Percentiles rank a stretch among this genome's conserved stretches.
Evolutionary conservation across 2,797 vertebrate species (phyloP).

Genomic region (Eulemur mongoz): DNA sequence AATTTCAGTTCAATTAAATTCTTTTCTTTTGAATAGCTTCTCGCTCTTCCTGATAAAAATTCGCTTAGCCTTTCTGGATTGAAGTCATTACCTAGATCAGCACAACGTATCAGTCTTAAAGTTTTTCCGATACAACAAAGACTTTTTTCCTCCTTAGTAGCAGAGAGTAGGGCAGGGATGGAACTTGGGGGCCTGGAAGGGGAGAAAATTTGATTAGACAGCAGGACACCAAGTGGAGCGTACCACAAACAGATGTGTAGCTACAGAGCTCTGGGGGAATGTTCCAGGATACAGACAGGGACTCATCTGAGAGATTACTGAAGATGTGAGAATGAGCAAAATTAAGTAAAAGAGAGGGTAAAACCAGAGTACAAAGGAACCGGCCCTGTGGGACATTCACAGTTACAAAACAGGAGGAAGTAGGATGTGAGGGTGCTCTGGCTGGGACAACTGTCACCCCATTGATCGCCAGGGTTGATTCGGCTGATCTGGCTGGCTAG

Average conservation of each 20-base stretch:
- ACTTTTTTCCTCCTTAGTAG: background rate
- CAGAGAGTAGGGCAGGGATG: background rate
- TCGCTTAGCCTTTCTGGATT: background rate
- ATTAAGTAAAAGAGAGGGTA: background rate
- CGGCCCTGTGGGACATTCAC: background rate
- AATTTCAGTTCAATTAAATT: background rate
- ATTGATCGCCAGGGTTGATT: too few species aligned
- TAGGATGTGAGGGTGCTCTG: too few species aligned
- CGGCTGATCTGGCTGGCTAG: too few species aligned
- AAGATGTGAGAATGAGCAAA: background rate
- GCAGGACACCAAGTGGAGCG: background rate
- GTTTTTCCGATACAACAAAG: background rate
- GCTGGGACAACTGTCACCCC: too few species aligned
- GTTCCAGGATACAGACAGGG: background rate
- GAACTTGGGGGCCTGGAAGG: background rate
- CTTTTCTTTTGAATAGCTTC: background rate
- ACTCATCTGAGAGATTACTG: background rate
- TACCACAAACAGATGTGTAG: background rate
- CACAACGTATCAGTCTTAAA: background rate
- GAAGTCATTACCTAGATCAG: background rate
- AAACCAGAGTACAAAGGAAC: background rate
- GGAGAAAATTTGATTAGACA: background rate
- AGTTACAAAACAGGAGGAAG: background rate
- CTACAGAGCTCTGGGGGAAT: background rate
- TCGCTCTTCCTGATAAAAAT: conserved; percentile 29